Conservation (phyloP, 2,888 invertebrate genomes). For the Hemithea aestivaria region DNA sequence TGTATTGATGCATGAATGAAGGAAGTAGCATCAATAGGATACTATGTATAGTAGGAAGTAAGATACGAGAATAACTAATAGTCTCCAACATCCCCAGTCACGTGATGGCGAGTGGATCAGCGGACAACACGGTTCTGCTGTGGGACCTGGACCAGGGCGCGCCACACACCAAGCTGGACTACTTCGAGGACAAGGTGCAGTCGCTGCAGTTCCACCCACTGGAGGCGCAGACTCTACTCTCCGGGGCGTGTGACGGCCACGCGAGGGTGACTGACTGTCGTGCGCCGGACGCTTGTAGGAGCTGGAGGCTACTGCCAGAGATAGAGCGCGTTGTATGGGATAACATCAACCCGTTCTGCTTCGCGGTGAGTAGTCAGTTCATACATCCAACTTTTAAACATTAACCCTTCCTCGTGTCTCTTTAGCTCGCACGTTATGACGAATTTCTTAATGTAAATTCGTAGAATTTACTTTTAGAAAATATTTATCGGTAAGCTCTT, state of each 20-base stretch:
- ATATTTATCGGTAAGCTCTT: too few species aligned
- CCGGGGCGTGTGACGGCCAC: slow-evolving; percentile 90
- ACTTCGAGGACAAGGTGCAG: slow-evolving; percentile 91
- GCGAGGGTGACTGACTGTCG: slow-evolving; percentile 92
- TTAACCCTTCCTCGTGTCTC: too few species aligned
- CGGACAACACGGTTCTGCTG: slow-evolving; percentile 90
- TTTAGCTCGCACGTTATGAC: too few species aligned
- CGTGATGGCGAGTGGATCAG: slow-evolving; percentile 95
- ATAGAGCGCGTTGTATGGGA: slow-evolving; percentile 94
- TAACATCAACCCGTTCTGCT: slow-evolving; percentile 86
- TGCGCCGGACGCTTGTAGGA: slow-evolving; percentile 73
- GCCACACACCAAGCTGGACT: slow-evolving; percentile 85
- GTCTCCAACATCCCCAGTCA: slow-evolving; percentile 78
- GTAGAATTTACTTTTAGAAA: too few species aligned
- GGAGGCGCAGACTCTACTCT: slow-evolving; percentile 89
- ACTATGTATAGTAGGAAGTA: too few species aligned
- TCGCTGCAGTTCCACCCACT: slow-evolving; percentile 89
- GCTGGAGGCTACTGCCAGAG: slow-evolving; percentile 88
- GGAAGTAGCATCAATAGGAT: too few species aligned
- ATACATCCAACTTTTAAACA: too few species aligned
- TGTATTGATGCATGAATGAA: too few species aligned
- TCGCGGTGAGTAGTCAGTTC: slow-evolving; percentile 85
- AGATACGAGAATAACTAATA: too few species aligned
- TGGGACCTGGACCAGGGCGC: slow-evolving; percentile 94
- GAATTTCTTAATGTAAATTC: too few species aligned